phyloP scores from a whole-genome alignment of 2,888 invertebrate species.

The Dynastes grantii region DNA sequence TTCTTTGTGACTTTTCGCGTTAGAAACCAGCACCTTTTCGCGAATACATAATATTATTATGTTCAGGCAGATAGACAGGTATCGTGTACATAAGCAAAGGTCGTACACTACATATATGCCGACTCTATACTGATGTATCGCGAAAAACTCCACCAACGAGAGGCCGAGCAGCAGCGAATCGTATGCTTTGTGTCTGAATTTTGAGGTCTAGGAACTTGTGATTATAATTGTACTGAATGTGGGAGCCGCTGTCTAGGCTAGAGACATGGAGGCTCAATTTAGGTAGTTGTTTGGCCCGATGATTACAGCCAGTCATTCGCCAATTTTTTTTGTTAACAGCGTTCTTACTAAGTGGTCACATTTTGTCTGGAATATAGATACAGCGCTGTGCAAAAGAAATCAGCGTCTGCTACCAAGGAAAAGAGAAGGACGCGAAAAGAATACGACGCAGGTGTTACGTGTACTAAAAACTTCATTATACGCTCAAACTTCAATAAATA shows the following conservation, averaged over 20 bases:
- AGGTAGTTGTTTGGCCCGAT: slow-evolving; percentile 58
- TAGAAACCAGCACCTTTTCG: too few species aligned
- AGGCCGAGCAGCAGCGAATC: slow-evolving; percentile 29
- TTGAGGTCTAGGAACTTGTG: slow-evolving; percentile 64
- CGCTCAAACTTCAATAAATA: too few species aligned
- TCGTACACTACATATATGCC: background rate
- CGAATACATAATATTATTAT: background rate
- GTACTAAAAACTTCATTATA: too few species aligned
- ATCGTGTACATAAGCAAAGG: slow-evolving; percentile 5
- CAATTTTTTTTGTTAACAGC: slow-evolving; percentile 64
- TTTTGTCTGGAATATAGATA: slow-evolving; percentile 57
- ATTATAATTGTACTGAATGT: slow-evolving; percentile 59
- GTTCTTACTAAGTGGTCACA: slow-evolving; percentile 63
- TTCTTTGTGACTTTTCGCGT: too few species aligned
- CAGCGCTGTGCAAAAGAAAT: background rate
- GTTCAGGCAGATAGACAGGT: background rate
- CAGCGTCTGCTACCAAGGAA: background rate
- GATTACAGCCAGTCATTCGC: slow-evolving; percentile 64
- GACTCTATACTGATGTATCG: background rate
- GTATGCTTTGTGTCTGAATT: slow-evolving; percentile 50
- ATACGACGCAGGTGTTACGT: too few species aligned
- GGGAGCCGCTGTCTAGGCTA: slow-evolving; percentile 60
- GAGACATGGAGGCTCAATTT: slow-evolving; percentile 59
- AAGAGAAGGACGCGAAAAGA: too few species aligned
- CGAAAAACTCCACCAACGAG: slow-evolving; percentile 22